Base-by-base conservation (phyloP, 2,888 invertebrate genomes). In the Brachypterus glaber region DNA sequence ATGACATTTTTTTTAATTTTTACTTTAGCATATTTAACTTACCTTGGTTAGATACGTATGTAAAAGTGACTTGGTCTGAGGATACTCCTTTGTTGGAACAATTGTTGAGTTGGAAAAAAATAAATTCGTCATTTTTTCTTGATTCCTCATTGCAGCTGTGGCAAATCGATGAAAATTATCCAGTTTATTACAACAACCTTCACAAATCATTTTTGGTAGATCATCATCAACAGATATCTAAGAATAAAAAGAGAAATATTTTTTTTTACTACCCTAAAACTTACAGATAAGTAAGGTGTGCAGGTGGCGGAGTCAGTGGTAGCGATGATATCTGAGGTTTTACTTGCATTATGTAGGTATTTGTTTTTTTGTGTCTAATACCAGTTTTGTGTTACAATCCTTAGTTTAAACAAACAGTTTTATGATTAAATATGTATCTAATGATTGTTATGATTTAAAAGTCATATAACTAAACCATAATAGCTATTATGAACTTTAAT, bases 141-240 rank as follows among this genome's bases (percentile, higher is more conserved):
- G 82, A 35, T 76, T 74, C 58, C 71, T 72, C 40, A 72, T 67
- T 30, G 79, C 78, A 67, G 73, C 74, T 35, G 73, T 74, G 43
- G 79, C 78, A 57, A 82, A 82, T 39, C 74, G 72, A 59, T 79
- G 78, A 37, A 80, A 74, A 32, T 69, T 72, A 52, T 80, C 76
- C 48, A 82, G 57, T 64, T 75, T 77, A 35, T 71, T 71, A 47
- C 73, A 73, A 52, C 81, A 82, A 45, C 70, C 68, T 37, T 71
- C 64, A 55, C 82, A 82, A 49, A 82, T 75, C 65, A 76, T 75
- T 67, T 79, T 80, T 4, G 81, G 77, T 45, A 80, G 64, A 52
- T 70, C 74, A 56, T 82, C 81, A 57, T 79, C 74, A 51, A 71
- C 66, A 35, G 75, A 73, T 40, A 81, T 72, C 82, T 82, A 59